phyloP scores from a whole-genome alignment of 2,797 vertebrate species.

The Mionectes olivaceus region DNA sequence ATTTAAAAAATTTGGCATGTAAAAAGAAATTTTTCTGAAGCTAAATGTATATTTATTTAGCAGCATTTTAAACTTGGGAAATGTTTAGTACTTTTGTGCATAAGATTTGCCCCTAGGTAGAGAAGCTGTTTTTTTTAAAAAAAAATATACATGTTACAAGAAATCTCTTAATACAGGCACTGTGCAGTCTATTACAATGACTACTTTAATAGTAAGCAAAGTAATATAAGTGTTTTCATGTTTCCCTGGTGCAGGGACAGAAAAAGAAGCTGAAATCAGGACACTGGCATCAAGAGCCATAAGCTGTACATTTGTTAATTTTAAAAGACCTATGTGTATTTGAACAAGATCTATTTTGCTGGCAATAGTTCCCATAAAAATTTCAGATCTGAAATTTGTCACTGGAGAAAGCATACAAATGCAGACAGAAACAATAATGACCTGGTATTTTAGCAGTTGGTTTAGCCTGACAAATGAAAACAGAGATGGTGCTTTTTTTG shows the following conservation, averaged over 20 bases:
- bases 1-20: neutral
- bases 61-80: neutral
- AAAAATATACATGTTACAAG: neutral
- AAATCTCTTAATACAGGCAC: neutral
- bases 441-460: neutral
- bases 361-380: neutral
- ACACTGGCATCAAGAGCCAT: neutral
- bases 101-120: neutral
- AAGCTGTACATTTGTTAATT: neutral
- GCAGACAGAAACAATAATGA: neutral
- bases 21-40: neutral
- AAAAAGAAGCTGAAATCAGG: neutral
- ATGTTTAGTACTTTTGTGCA: neutral
- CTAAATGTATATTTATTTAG: neutral
- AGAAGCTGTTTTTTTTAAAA: neutral
- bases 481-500: neutral
- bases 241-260: neutral
- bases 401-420: neutral
- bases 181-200: neutral
- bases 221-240: neutral
- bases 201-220: neutral
- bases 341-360: neutral
- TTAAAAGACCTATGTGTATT: neutral
- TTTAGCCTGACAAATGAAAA: neutral
- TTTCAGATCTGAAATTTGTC: neutral